phyloP scores from a whole-genome alignment of 2,888 invertebrate genomes.

The Suillia variegata region DNA sequence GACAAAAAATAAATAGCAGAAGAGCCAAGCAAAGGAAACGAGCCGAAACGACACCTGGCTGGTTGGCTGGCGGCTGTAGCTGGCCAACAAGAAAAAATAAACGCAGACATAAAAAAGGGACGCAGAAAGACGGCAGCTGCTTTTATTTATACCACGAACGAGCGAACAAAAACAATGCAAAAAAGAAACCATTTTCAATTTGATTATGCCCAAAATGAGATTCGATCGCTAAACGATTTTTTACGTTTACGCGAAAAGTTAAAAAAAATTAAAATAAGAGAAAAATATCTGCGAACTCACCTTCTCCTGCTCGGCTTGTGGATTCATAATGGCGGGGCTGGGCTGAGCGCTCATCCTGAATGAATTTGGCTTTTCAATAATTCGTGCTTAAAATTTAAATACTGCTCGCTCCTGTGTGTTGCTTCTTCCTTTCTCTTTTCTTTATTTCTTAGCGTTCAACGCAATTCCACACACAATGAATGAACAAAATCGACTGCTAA shows the following conservation, averaged over 20 bases:
- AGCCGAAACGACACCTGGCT: too few species aligned
- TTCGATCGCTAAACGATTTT: too few species aligned
- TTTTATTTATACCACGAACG: not conserved
- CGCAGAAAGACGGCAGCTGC: not conserved
- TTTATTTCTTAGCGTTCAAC: too few species aligned
- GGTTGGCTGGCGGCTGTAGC: not conserved
- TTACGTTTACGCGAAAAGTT: not conserved
- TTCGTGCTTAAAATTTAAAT: too few species aligned
- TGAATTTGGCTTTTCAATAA: too few species aligned
- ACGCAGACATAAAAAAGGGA: too few species aligned
- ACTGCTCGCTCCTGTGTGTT: too few species aligned
- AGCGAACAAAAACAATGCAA: not conserved
- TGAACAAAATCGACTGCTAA: too few species aligned
- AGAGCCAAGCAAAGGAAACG: too few species aligned
- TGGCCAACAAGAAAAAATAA: not conserved
- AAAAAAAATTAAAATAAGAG: not conserved
- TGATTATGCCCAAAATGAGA: not conserved
- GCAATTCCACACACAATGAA: too few species aligned
- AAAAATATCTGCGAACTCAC: too few species aligned
- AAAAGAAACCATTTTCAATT: not conserved
- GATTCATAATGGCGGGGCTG: constrained; percentile 75
- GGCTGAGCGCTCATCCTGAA: constrained; percentile 82
- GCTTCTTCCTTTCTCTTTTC: too few species aligned
- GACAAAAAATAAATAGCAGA: not conserved
- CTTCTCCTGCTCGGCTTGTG: constrained; percentile 69